Base-by-base conservation (phyloP, 2,113 vertebrate genomes). In the Malurus cyaneus region DNA sequence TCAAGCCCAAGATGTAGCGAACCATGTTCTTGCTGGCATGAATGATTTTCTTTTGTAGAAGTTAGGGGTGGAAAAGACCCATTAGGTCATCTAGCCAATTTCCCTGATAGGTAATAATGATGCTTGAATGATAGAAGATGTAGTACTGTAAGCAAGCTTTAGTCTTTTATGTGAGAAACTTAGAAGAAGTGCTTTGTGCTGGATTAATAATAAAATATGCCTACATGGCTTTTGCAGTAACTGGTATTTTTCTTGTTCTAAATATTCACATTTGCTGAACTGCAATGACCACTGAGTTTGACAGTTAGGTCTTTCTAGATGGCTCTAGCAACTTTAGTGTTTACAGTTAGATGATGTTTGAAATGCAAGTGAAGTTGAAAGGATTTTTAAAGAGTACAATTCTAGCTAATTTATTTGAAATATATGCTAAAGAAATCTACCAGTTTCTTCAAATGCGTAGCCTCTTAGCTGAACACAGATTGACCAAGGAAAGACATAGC, bases 321-420 rank as follows among this genome's bases (percentile, higher is more conserved):
- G 97, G 97, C 97, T 97, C 96, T 98, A 97, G 98, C 98, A 98
- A 98, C 98, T 98, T 98, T 97, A 98, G 98, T 97, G 97, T 99
- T 99, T 99, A 99, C 99, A 99, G 98, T 99, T 98, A 99, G 97
- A 98, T 98, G 98, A 98, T 98, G 97, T 97, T 97, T 96, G 97
- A 96, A 98, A 97, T 98, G 97, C 98, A 98, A 98, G 98, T 98
- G 98, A 98, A 97, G 97, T 98, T 97, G 97, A 97, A 98, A 97
- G 97, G 92, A 95, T 96, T 96, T 97, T 98, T 98, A 97, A 98
- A 97, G 97, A 98, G 97, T 98, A 98, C 98, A 98, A 96, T 96
- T 98, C 98, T 98, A 98, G 98, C 97, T 99, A 99, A 99, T 99
- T 99, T 99, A 99, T 99, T 99, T 98, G 97, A 98, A 98, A 98